Evolutionary conservation across 2,888 invertebrate genomes (phyloP).

Genomic region (Cerastis rubricosa): DNA sequence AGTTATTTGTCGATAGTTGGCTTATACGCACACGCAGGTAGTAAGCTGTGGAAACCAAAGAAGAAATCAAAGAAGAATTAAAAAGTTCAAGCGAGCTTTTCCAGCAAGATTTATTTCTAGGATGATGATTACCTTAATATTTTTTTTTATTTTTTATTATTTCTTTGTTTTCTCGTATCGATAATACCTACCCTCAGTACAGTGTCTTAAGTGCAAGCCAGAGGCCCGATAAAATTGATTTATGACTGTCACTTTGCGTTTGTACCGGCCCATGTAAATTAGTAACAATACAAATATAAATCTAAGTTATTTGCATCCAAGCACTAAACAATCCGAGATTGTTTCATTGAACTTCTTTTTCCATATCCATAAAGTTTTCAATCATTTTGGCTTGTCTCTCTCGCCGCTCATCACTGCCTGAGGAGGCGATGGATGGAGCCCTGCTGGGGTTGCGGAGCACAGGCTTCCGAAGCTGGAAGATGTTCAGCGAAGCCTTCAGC

Average conservation of each 20-base stretch:
- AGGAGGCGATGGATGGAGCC: conserved; percentile 80
- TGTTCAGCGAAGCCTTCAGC: conserved; percentile 85
- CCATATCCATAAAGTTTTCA: conserved; percentile 83
- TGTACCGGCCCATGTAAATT: background rate
- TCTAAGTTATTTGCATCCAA: conserved; percentile 2
- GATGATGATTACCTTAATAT: too few species aligned
- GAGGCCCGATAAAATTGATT: background rate
- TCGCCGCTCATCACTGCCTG: conserved; percentile 58
- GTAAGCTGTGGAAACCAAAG: background rate
- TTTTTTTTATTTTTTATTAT: background rate
- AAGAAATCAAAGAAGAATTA: background rate
- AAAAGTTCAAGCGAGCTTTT: too few species aligned
- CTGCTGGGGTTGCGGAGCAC: conserved; percentile 85
- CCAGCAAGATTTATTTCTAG: too few species aligned
- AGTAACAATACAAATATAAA: conserved; percentile 2
- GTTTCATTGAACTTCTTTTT: conserved; percentile 75
- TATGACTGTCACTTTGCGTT: background rate
- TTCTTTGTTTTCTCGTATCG: background rate
- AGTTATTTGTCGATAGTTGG: background rate
- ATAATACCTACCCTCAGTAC: background rate
- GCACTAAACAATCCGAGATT: background rate
- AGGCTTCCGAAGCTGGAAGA: conserved; percentile 85
- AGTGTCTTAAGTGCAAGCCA: background rate
- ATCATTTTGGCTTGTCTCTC: conserved; percentile 72
- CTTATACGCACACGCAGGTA: background rate